Evolutionary conservation across 2,797 vertebrate genomes (phyloP).

Genomic region (Falco rusticolus): DNA sequence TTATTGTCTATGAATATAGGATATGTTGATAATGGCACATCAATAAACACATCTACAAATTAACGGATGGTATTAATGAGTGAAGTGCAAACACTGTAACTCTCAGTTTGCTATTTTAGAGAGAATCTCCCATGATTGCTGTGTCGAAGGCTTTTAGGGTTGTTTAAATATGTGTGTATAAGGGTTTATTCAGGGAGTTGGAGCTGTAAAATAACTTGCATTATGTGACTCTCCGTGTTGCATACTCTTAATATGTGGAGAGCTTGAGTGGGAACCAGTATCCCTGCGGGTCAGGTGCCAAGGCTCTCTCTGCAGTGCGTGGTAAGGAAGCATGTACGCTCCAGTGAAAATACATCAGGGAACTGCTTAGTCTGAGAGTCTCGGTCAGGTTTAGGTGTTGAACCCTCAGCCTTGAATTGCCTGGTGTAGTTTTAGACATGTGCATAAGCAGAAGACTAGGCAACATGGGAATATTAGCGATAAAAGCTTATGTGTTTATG

Average conservation of each 20-base stretch:
- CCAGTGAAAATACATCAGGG: neutral
- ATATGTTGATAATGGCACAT: neutral
- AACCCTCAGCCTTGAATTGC: neutral
- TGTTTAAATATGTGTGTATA: neutral
- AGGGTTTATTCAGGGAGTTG: neutral
- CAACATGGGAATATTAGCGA: neutral
- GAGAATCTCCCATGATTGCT: neutral
- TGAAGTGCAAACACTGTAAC: neutral
- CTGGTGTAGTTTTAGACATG: neutral
- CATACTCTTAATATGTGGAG: neutral
- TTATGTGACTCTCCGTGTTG: neutral
- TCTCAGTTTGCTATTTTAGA: neutral
- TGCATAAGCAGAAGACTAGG: neutral
- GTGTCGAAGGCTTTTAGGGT: neutral
- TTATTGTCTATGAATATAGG: neutral
- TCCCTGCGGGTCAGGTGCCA: neutral
- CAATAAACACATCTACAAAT: neutral
- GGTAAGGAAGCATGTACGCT: neutral
- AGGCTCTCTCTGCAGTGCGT: neutral
- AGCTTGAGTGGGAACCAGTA: neutral
- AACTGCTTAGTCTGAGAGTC: neutral
- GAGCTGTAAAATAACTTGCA: neutral
- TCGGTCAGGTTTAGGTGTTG: neutral
- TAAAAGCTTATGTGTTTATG: neutral
- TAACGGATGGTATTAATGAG: neutral